A percentile compares a stretch with the other conserved stretches of the same genome.
Conservation (phyloP, 1,140 invertebrate species). For the Paracyclopina nana region DNA sequence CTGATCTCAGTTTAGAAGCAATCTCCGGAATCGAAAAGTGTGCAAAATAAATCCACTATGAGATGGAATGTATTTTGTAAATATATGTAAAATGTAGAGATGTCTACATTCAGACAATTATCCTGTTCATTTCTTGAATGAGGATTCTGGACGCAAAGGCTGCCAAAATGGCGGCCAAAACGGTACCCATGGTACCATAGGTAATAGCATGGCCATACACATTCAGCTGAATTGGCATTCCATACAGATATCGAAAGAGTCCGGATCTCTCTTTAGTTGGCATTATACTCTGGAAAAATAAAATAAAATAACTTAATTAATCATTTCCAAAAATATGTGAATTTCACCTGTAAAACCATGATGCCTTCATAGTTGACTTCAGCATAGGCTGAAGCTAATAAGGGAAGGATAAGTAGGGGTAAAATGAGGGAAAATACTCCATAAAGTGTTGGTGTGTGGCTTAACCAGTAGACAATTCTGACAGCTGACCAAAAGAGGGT, state of each 20-base stretch:
- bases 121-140: constrained; percentile 15
- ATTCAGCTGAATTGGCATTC: constrained; percentile 11
- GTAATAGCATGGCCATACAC: constrained; percentile 11
- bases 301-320: background rate
- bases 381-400: constrained; percentile 10
- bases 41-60: no score
- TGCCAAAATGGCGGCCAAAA: constrained; percentile 6
- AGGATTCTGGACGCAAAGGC: constrained; percentile 15
- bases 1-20: no score
- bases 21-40: no score
- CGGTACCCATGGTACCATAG: constrained; percentile 17
- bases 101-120: background rate
- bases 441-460: constrained; percentile 4
- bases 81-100: constrained; percentile 1
- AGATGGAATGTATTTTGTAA: no score
- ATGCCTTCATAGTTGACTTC: constrained; percentile 16
- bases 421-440: constrained; percentile 4
- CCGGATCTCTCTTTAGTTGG: constrained; percentile 2
- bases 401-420: constrained; percentile 8
- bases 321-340: background rate
- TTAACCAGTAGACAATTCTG: constrained; percentile 14
- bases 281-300: constrained; percentile 11
- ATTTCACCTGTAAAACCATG: constrained; percentile 13
- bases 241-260: constrained; percentile 13
- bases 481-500: constrained; percentile 6